These are phyloP conservation scores for Himalopsyche kuldschensis DNA, from an alignment of 2,888 invertebrate genomes.

Conservation along the genomic window DNA sequence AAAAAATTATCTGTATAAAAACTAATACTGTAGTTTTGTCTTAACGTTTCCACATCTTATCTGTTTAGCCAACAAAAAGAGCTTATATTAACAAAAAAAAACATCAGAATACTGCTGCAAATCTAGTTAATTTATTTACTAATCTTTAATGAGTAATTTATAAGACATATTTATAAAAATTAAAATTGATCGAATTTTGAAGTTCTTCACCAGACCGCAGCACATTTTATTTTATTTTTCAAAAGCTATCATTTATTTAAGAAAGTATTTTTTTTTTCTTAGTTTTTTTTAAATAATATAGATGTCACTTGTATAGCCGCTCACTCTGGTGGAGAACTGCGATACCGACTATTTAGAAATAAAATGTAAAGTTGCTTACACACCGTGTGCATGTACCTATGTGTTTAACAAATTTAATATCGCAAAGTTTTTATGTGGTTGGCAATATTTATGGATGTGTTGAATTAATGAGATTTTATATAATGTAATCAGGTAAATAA, in stretches of 20 bases:
- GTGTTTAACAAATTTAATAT: not conserved
- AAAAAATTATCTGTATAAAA: not conserved
- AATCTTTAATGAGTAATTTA: not conserved
- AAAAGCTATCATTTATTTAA: no score
- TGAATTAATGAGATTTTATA: not conserved
- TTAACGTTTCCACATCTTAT: not conserved
- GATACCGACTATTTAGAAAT: not conserved
- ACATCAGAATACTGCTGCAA: not conserved
- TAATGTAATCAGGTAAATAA: not conserved
- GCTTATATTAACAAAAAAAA: not conserved
- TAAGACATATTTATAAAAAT: not conserved
- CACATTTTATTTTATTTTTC: not conserved
- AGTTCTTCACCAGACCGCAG: not conserved
- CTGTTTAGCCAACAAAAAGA: slow-evolving; percentile 2
- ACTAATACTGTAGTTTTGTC: slow-evolving; percentile 2
- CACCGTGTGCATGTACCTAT: not conserved
- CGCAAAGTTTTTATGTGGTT: not conserved
- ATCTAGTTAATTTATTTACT: not conserved
- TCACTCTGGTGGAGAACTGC: not conserved
- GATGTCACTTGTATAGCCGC: not conserved
- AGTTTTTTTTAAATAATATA: no score
- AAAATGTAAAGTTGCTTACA: not conserved
- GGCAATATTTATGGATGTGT: slow-evolving; percentile 1
- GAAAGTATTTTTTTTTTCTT: no score
- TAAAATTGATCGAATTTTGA: not conserved